These are phyloP conservation scores for Euzophera pinguis DNA, from an alignment of 2,888 invertebrate species.

Conservation along the genomic window DNA sequence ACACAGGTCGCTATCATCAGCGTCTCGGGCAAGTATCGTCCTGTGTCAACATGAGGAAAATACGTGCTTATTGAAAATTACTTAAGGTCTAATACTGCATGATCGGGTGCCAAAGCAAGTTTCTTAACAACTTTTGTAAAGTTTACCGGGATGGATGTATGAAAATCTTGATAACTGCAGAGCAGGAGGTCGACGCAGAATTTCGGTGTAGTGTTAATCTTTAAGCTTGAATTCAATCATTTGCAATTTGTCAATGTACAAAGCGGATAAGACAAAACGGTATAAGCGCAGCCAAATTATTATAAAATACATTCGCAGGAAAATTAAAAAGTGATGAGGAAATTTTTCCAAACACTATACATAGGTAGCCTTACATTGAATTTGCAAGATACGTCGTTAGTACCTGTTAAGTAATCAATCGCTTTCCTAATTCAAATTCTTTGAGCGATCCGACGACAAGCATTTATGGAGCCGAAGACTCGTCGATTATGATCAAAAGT, in stretches of 20 bases:
- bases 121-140: slow-evolving; percentile 6
- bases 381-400: slow-evolving; percentile 21
- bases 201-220: not conserved
- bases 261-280: not conserved
- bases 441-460: slow-evolving; percentile 35
- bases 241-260: too few species aligned
- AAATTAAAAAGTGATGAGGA: slow-evolving; percentile 16
- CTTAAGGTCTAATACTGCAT: not conserved
- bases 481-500: slow-evolving; percentile 48
- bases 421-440: slow-evolving; percentile 55
- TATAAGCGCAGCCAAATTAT: not conserved
- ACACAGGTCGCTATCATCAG: slow-evolving; percentile 28
- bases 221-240: not conserved
- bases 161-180: slow-evolving; percentile 1
- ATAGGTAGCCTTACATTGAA: slow-evolving; percentile 18
- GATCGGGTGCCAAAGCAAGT: not conserved
- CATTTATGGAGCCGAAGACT: slow-evolving; percentile 47
- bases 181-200: not conserved
- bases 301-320: slow-evolving; percentile 5
- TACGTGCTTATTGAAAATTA: not conserved
- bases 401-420: slow-evolving; percentile 38
- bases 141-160: slow-evolving; percentile 4
- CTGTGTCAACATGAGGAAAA: not conserved
- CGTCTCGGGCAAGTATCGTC: slow-evolving; percentile 30
- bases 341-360: slow-evolving; percentile 8